Percentiles rank a stretch among this genome's conserved stretches.
phyloP scores from a whole-genome alignment of 2,113 vertebrate species.

The Camarhynchus parvulus region DNA sequence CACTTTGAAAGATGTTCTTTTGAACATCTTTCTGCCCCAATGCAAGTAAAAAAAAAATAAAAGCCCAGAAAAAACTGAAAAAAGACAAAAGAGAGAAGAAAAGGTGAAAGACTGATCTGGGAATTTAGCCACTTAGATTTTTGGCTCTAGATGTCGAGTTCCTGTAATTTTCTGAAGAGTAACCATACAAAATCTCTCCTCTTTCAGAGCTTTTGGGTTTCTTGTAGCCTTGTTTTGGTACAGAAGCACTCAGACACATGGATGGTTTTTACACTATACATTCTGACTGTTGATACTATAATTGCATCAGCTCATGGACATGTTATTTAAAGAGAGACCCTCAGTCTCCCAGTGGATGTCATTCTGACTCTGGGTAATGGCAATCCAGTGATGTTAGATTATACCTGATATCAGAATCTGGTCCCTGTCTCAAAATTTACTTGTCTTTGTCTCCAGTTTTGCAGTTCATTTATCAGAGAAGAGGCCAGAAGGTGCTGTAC shows the following conservation, averaged over 20 bases:
- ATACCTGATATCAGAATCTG: not conserved
- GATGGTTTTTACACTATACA: not conserved
- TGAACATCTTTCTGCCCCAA: not conserved
- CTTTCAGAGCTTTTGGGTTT: not conserved
- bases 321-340: not conserved
- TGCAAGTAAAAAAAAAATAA: not conserved
- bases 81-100: not conserved
- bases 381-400: not conserved
- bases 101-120: not conserved
- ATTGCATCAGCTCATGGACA: not conserved
- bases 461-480: not conserved
- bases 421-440: not conserved
- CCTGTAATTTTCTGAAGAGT: not conserved
- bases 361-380: not conserved
- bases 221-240: not conserved
- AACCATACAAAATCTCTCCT: not conserved
- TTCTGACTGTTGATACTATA: not conserved
- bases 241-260: not conserved
- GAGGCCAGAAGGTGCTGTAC: not conserved
- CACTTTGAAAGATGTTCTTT: slow-evolving; percentile 1
- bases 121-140: not conserved
- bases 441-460: not conserved
- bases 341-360: not conserved
- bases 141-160: not conserved
- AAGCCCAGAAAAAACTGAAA: not conserved